phyloP scores from a whole-genome alignment of 2,888 invertebrate genomes.

The Portevinia maculata region DNA sequence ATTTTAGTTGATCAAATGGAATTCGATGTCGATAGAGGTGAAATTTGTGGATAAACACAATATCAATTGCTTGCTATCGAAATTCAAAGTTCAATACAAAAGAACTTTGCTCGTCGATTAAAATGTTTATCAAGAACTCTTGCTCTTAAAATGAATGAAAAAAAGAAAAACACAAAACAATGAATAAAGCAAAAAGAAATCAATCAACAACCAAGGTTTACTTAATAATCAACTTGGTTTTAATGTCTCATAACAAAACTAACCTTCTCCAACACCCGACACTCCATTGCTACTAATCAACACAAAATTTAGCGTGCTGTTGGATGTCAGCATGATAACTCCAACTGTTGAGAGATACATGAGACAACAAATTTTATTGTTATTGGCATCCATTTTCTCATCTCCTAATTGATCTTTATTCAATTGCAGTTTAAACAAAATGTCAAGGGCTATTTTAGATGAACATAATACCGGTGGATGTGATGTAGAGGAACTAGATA shows the following conservation, averaged over 20 bases:
- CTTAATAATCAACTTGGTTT: slow-evolving; percentile 62
- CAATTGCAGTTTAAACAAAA: not conserved
- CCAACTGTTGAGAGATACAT: slow-evolving; percentile 23
- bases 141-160: slow-evolving; percentile 16
- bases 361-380: not conserved
- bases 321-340: slow-evolving; percentile 17
- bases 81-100: slow-evolving; percentile 32
- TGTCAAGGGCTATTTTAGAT: slow-evolving; percentile 16
- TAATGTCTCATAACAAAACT: slow-evolving; percentile 64
- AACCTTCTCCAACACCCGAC: slow-evolving; percentile 41
- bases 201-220: slow-evolving; percentile 58
- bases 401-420: no score
- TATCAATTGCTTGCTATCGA: slow-evolving; percentile 3
- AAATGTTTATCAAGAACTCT: slow-evolving; percentile 20
- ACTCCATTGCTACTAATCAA: slow-evolving; percentile 16
- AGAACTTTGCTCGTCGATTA: slow-evolving; percentile 1
- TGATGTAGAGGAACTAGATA: slow-evolving; percentile 5
- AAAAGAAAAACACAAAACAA: not conserved
- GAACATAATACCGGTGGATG: slow-evolving; percentile 16
- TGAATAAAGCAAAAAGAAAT: slow-evolving; percentile 26
- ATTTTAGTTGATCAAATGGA: no score
- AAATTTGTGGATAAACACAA: not conserved
- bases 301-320: slow-evolving; percentile 35
- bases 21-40: no score
- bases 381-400: no score